Conservation (phyloP, 2,888 invertebrate genomes). For the Leptinotarsa juncta region DNA sequence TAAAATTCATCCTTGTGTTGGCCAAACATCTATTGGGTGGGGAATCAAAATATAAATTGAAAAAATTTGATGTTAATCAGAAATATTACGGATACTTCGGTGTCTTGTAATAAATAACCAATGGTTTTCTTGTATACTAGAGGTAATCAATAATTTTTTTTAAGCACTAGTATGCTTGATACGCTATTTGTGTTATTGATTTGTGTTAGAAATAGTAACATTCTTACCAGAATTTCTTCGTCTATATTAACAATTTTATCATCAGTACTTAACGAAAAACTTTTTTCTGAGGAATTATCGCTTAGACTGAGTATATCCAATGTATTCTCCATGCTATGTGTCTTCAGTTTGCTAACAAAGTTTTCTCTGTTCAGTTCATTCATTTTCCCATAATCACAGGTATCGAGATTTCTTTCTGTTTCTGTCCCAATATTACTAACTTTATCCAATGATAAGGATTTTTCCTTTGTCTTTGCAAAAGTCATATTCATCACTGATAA, state of each 20-base stretch:
- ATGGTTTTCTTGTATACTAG: too few species aligned
- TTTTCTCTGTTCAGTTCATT: slow-evolving; percentile 36
- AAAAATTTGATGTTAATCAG: too few species aligned
- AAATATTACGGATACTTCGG: too few species aligned
- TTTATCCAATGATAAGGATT: slow-evolving; percentile 49
- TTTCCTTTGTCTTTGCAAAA: slow-evolving; percentile 48
- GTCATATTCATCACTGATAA: slow-evolving; percentile 58
- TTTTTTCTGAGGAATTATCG: slow-evolving; percentile 62
- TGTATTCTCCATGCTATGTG: slow-evolving; percentile 55
- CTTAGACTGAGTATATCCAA: slow-evolving; percentile 56
- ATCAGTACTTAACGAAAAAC: slow-evolving; percentile 48
- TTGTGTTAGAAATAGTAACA: not conserved
- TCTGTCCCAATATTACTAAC: slow-evolving; percentile 31
- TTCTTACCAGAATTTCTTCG: slow-evolving; percentile 40
- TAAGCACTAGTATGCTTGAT: too few species aligned
- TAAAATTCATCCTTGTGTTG: too few species aligned
- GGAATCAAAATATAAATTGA: too few species aligned
- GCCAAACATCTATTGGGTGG: too few species aligned
- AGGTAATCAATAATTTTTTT: too few species aligned
- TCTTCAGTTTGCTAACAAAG: slow-evolving; percentile 50
- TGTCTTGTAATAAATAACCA: too few species aligned
- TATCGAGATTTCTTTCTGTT: slow-evolving; percentile 26
- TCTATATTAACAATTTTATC: slow-evolving; percentile 39
- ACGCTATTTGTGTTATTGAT: too few species aligned
- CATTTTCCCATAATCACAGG: slow-evolving; percentile 34